Evolutionary conservation across 2,888 invertebrate genomes (phyloP).

Genomic region (Melangyna quadrimaculata): DNA sequence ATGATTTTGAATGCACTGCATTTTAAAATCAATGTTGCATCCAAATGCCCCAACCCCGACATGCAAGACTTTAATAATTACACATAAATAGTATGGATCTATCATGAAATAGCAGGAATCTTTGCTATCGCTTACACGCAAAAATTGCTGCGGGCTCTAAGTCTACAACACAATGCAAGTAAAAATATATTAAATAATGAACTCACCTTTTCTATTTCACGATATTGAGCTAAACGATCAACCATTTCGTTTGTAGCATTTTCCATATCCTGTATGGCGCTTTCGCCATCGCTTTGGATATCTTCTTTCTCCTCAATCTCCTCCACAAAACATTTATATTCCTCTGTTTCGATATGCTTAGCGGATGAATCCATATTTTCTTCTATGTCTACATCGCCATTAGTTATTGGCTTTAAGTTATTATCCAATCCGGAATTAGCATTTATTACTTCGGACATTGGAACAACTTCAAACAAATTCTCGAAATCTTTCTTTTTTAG

Average conservation of each 20-base stretch:
- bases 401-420: not conserved
- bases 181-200: too few species aligned
- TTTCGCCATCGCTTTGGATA: slow-evolving; percentile 11
- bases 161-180: too few species aligned
- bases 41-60: too few species aligned
- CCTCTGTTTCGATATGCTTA: slow-evolving; percentile 5
- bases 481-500: slow-evolving; percentile 39
- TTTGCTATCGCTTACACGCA: too few species aligned
- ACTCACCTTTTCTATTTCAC: slow-evolving; percentile 89
- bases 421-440: not conserved
- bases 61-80: too few species aligned
- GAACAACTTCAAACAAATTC: slow-evolving; percentile 41
- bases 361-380: not conserved
- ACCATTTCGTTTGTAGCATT: slow-evolving; percentile 83
- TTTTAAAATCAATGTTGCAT: too few species aligned
- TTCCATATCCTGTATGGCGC: slow-evolving; percentile 71
- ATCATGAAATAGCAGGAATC: too few species aligned
- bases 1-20: too few species aligned
- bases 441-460: slow-evolving; percentile 43
- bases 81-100: too few species aligned
- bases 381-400: not conserved
- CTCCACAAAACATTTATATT: slow-evolving; percentile 44
- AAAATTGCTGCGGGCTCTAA: too few species aligned
- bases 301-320: not conserved
- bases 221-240: slow-evolving; percentile 87